Percentiles rank a stretch among this genome's conserved stretches.
Conservation (phyloP, 2,113 vertebrate species). For the Puffinus mauretanicus region DNA sequence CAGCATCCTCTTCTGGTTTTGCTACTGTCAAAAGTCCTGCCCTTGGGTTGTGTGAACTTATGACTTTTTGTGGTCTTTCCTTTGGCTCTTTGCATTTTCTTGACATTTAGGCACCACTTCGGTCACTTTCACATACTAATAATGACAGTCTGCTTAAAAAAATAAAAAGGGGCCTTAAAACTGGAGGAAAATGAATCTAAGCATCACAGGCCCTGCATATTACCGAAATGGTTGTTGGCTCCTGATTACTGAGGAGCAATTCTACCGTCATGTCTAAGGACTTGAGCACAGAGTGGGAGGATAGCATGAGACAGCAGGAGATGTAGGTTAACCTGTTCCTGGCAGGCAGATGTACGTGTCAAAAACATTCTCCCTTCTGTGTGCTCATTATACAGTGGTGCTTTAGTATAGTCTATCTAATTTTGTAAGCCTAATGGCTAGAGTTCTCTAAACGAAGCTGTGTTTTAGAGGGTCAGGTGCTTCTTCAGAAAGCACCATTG, state of each 20-base stretch:
- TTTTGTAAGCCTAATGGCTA: not conserved
- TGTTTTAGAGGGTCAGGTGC: not conserved
- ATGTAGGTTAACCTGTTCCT: not conserved
- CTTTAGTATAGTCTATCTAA: not conserved
- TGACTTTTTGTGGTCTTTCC: not conserved
- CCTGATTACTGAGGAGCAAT: not conserved
- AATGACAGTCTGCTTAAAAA: not conserved
- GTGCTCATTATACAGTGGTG: not conserved
- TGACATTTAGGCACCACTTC: not conserved
- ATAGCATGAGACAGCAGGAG: not conserved
- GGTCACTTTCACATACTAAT: not conserved
- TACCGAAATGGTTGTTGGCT: not conserved
- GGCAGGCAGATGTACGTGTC: not conserved
- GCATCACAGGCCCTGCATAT: not conserved
- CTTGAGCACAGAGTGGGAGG: not conserved
- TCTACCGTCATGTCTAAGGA: not conserved
- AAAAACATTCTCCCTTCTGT: not conserved
- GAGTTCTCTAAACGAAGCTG: not conserved
- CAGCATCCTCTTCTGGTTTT: not conserved
- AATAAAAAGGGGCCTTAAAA: not conserved
- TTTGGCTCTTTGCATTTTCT: not conserved
- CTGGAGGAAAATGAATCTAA: not conserved
- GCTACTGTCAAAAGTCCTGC: not conserved
- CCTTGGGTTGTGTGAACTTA: not conserved
- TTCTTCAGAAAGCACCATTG: not conserved